Percentiles rank a stretch among this genome's conserved stretches.
phyloP scores from a whole-genome alignment of 2,113 vertebrate species.

The Morone saxatilis region DNA sequence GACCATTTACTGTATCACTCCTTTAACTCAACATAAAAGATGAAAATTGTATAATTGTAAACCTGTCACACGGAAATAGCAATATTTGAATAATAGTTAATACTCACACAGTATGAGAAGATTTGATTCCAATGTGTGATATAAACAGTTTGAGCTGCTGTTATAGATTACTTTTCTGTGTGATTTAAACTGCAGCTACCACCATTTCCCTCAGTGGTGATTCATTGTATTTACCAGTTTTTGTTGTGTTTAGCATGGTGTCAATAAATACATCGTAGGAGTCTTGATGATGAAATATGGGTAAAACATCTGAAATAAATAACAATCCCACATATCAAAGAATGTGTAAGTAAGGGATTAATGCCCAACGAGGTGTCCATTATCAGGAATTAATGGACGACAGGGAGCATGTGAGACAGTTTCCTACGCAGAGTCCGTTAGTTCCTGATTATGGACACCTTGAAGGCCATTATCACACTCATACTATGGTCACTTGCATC shows the following conservation, averaged over 20 bases:
- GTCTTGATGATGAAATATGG: not conserved
- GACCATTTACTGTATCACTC: not conserved
- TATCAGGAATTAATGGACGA: too few relatives aligned
- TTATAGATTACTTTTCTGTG: not conserved
- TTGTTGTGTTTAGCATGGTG: slow-evolving; percentile 44
- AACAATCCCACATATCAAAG: not conserved
- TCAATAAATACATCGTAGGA: slow-evolving; percentile 37
- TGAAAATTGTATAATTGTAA: not conserved
- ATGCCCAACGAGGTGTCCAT: too few relatives aligned
- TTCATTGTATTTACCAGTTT: not conserved
- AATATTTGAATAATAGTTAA: not conserved
- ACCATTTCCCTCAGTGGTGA: not conserved
- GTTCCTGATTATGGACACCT: too few relatives aligned
- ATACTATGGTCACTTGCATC: too few relatives aligned
- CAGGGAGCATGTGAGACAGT: too few relatives aligned
- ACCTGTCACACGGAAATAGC: not conserved
- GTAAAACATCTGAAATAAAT: not conserved
- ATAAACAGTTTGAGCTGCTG: not conserved
- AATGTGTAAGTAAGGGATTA: too few relatives aligned
- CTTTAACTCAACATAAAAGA: not conserved
- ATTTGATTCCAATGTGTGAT: not conserved
- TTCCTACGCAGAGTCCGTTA: too few relatives aligned
- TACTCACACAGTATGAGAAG: not conserved
- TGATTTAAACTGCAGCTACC: not conserved
- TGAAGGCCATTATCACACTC: too few relatives aligned